Base-by-base conservation (phyloP, 2,888 invertebrate species). In the Cinara cedri region DNA sequence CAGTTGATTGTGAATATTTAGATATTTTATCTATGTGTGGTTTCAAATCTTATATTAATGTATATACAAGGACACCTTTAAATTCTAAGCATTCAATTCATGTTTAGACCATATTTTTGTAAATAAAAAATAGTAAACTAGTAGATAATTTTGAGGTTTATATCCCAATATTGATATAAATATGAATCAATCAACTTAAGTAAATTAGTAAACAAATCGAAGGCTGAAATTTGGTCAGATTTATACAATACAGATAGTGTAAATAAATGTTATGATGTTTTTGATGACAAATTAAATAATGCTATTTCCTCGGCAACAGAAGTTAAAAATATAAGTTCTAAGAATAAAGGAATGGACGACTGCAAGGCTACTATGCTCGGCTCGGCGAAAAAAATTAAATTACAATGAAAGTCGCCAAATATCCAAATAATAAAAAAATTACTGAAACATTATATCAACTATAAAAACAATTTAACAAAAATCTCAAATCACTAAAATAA, bases 61-160 rank as follows among this genome's bases (percentile, higher is more conserved):
- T n/a, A n/a, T n/a, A 26, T n/a, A 68, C 68, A 16, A 68, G 68
- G n/a, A 51, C 51, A 1, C 68, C 68, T 26, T 14, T 51, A 16
- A 51, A 68, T 68, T 51, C 51, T 26, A 51, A 9, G 14, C 49
- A 49, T 51, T 49, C n/a, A n/a, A 49, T 51, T 49, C 51, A 26
- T 68, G 51, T 16, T n/a, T 68, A 49, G 68, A 68, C 44, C 71
- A 71, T 55, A 57, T 71, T 55, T 55, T 70, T 55, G 34, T 70
- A 10, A n/a, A n/a, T 70, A 10, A 55, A 66, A 34, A 71, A 55
- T 44, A 71, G 51, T 16, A 51, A 26, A 2, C 16, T 16, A 21
- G 3, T 51, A 49, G 24, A 49, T n/a, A 68, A 68, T 51, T 24
- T 71, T 55, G 21, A 57, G 0, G 70, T 21, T 26, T 68, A 68